phyloP scores from a whole-genome alignment of 1,140 invertebrate species.

The Ceratoteleas bidentatus region DNA sequence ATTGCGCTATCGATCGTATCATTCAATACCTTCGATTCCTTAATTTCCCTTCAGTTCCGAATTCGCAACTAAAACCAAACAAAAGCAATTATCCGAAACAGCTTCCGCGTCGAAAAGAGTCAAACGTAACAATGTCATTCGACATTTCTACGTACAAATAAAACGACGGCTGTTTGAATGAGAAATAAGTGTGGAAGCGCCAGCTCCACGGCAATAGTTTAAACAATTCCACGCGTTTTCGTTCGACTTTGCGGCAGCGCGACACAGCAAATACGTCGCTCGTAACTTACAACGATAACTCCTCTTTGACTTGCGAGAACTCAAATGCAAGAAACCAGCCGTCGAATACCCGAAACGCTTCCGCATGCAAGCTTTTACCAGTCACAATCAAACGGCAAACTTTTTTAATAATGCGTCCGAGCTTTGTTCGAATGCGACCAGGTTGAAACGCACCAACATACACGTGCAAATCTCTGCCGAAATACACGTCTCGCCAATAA shows the following conservation, averaged over 20 bases:
- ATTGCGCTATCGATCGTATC: too few relatives aligned
- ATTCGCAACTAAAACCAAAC: too few relatives aligned
- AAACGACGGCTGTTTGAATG: not conserved
- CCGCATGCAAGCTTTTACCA: conserved; percentile 15
- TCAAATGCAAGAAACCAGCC: conserved; percentile 19
- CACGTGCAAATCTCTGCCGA: conserved; percentile 33
- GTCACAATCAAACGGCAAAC: conserved; percentile 36
- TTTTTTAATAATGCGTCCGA: conserved; percentile 42
- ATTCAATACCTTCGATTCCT: too few relatives aligned
- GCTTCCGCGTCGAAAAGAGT: too few relatives aligned
- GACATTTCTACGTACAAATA: too few relatives aligned
- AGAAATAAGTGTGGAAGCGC: not conserved
- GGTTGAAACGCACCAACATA: conserved; percentile 6
- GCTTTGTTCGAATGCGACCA: conserved; percentile 16
- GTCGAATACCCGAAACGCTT: conserved; percentile 30
- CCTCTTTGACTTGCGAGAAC: conserved; percentile 20
- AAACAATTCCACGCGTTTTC: conserved; percentile 16
- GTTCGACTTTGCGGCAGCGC: not conserved
- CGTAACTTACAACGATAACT: conserved; percentile 14
- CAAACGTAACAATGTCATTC: too few relatives aligned
- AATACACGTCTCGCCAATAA: conserved; percentile 22
- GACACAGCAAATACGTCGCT: conserved; percentile 3
- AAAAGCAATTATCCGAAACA: too few relatives aligned
- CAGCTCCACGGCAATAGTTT: conserved; percentile 4
- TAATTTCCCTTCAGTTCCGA: too few relatives aligned